Percentiles rank a stretch among this genome's conserved stretches.
Conservation (phyloP, 2,113 vertebrate species). For the Camarhynchus parvulus region DNA sequence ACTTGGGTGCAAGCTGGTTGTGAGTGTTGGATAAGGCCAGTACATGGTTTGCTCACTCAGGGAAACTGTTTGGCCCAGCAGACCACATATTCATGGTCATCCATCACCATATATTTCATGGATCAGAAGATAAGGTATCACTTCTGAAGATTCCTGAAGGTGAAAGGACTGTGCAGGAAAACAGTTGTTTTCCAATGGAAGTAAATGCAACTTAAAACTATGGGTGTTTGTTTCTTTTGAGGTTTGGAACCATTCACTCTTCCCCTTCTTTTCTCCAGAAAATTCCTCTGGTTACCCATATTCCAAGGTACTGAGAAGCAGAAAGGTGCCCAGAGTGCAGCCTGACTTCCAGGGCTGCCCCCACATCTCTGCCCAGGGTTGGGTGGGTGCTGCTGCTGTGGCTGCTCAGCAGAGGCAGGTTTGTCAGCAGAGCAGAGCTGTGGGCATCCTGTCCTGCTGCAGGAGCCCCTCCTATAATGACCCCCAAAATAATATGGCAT, state of each 20-base stretch:
- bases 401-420: neutral
- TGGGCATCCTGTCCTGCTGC: neutral
- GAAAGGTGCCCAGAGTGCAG: neutral
- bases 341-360: fast-evolving
- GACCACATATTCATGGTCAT: neutral
- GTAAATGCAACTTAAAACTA: neutral
- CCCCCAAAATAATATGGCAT: neutral
- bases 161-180: neutral
- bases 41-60: neutral
- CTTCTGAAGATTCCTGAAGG: neutral
- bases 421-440: neutral
- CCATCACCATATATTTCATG: neutral
- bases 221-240: neutral
- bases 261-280: neutral
- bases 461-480: neutral
- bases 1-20: neutral
- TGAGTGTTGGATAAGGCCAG: neutral
- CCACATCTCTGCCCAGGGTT: fast-evolving
- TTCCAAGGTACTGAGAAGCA: neutral
- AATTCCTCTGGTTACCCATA: neutral
- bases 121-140: neutral
- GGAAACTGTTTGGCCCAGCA: neutral
- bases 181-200: neutral
- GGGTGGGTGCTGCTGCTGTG: neutral
- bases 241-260: neutral